These are phyloP conservation scores for Heliconius hortense DNA, from an alignment of 2,888 invertebrate species.

Conservation along the genomic window DNA sequence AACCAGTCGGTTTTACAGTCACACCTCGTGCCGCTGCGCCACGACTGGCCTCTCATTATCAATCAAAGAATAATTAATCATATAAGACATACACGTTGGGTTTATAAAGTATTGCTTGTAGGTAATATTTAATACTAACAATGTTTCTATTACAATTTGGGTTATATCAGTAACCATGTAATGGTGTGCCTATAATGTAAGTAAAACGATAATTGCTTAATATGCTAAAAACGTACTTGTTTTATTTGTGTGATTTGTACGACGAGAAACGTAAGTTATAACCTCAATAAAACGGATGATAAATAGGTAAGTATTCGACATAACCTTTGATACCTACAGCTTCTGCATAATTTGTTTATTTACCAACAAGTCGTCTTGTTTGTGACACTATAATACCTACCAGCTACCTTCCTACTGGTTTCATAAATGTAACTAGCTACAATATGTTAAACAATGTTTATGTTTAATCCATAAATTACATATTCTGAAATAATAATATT, in stretches of 20 bases:
- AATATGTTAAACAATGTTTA: neutral
- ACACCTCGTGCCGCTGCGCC: too few species aligned
- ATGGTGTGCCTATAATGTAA: constrained; percentile 1
- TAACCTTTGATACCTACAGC: constrained; percentile 33
- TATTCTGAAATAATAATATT: neutral
- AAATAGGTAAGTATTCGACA: constrained; percentile 26
- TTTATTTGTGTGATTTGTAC: constrained; percentile 23
- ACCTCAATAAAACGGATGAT: constrained; percentile 28
- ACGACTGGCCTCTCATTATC: too few species aligned
- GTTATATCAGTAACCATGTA: neutral
- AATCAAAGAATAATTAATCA: neutral
- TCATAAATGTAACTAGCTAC: constrained; percentile 1
- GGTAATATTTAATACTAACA: neutral
- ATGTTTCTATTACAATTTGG: neutral
- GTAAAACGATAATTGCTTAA: neutral
- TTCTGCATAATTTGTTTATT: constrained; percentile 37
- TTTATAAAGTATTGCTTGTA: neutral
- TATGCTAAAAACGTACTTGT: constrained; percentile 17
- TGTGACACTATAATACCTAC: constrained; percentile 8
- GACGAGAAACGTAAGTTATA: constrained; percentile 19
- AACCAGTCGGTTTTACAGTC: too few species aligned
- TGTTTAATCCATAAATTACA: neutral
- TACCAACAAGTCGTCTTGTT: constrained; percentile 33
- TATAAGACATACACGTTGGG: neutral
- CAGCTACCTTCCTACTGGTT: constrained; percentile 16